Evolutionary conservation across 1,140 invertebrate genomes (phyloP), one percentile per base, ranked within the genome.

Genomic region (Asobara japonica): DNA sequence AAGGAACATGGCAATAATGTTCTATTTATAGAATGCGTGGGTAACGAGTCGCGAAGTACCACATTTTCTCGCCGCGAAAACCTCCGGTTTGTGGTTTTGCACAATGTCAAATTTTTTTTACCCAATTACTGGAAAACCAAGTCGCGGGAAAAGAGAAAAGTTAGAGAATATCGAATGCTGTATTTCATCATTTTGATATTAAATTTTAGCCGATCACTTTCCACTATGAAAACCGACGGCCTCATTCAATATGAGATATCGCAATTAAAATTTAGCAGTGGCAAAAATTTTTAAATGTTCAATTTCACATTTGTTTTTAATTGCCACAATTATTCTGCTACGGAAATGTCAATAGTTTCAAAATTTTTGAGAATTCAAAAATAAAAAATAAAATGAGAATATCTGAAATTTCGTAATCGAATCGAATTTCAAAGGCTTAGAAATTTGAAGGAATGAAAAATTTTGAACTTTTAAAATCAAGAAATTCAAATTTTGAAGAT

Each of bases 11-110:
- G 51, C 51, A 56, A 56, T 56, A 56, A 56, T 56, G 51, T 56
- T 56, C 51, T 56, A 56, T 56, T 56, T 56, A 56, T 56, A 56
- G 51, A 56, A 56, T 22, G 51, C 51, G 51, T 56, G 51, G 51
- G 51, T 56, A 56, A 56, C 20, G 51, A 56, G 51, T 56, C 22
- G 22, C 25, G 51, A 56, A 56, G 51, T 22, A 56, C 51, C 51
- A 22, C 22, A 27, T 56, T 56, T 56, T 56, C 51, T 56, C 51
- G 51, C 51, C 51, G 22, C 51, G 51, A 56, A 56, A 56, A 56
- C 51, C 51, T 56, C 51, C 22, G 13, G 51, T 56, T 18, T 56
- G 51, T 56, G 51, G 51, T 22, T 56, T 56, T 56, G 20, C 3
- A 7, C 11, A 36, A 36, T 18, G 5, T 56, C 22, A 5, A 36